Evolutionary conservation across 2,888 invertebrate genomes (phyloP), one percentile per base, ranked within the genome.

Genomic region (Vannuccia rotundouncinata): DNA sequence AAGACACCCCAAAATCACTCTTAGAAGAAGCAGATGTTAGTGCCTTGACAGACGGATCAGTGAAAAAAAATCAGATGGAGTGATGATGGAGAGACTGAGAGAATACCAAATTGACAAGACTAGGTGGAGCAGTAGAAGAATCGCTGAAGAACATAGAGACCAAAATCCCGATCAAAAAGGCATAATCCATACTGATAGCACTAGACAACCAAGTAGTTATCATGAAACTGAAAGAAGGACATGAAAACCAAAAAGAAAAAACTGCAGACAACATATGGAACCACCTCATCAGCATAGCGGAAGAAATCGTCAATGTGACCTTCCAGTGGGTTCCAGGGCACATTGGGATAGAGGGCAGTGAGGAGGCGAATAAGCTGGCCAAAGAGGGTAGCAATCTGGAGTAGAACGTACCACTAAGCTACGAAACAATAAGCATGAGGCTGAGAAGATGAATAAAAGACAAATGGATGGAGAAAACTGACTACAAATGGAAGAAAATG

Each of bases 1-100:
- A 66, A 66, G 66, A 66, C 66, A 66, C 66, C 22, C 66, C 25
- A n/a, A 66, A 66, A 66, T 27, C 66, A 66, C 66, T 66, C 66
- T 22, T 13, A 66, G 66, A 66, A 5, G 66, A 66, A 22, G 66
- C 5, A 66, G 66, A 66, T 66, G 66, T 66, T 22, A 66, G 66
- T 66, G 66, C 66, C 10, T n/a, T 5, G 66, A 45, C 45, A 45
- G 45, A 45, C 45, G 45, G 45, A 45, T 45, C 45, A 45, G 45
- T 45, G 45, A 45, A 45, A 45, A 17, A 45, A 45, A 45, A 45
- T 45, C 17, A 45, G 45, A 45, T 45, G 45, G 45, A 45, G 17
- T 5, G 45, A 45, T 10, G 66, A 66, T 66, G 66, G 25, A 66
- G 66, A 66, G 66, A 66, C 66, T 5, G 22, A 2, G 66, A 66